phyloP scores from a whole-genome alignment of 2,797 vertebrate species.

The Girardinus metallicus region DNA sequence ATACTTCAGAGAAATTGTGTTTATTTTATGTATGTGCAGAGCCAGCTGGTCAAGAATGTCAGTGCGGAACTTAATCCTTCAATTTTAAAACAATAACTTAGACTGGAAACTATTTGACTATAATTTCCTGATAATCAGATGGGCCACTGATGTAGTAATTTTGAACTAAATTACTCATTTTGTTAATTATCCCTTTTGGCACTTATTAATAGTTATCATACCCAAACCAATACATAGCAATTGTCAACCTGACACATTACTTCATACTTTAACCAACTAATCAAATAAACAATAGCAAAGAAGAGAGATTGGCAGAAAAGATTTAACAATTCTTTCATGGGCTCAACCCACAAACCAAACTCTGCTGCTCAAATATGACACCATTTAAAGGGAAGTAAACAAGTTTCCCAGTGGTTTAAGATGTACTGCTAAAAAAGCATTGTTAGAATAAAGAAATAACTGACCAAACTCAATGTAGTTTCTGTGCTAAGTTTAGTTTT shows the following conservation, averaged over 20 bases:
- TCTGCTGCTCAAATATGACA: neutral
- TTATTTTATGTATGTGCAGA: neutral
- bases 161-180: neutral
- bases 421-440: neutral
- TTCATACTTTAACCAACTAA: neutral
- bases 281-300: neutral
- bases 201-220: neutral
- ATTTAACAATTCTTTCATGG: neutral
- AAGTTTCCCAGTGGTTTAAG: neutral
- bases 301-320: neutral
- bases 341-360: neutral
- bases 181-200: neutral
- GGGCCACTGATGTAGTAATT: neutral
- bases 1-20: neutral
- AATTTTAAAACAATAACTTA: neutral
- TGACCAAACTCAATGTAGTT: neutral
- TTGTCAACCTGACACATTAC: neutral
- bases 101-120: neutral
- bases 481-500: neutral
- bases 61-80: neutral
- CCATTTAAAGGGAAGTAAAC: neutral
- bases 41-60: neutral
- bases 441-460: neutral
- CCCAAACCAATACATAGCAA: neutral
- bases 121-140: neutral